Conservation (phyloP, 1,140 invertebrate genomes). For the Drosophila repletoides region DNA sequence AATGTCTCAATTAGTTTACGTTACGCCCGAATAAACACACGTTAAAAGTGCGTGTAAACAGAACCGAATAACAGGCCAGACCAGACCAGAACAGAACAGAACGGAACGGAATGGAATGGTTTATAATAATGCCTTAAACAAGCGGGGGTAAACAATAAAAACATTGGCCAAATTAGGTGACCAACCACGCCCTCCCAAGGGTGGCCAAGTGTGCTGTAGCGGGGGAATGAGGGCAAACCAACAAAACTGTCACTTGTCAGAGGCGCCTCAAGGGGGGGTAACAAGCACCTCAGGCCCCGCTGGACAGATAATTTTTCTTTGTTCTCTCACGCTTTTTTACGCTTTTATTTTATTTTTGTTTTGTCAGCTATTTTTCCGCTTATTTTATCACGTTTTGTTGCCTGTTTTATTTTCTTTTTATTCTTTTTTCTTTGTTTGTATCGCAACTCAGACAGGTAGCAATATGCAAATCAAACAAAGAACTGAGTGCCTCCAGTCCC, state of each 20-base stretch:
- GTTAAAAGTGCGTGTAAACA: slow-evolving; percentile 77
- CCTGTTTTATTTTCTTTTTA: slow-evolving; percentile 30
- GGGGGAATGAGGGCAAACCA: slow-evolving; percentile 40
- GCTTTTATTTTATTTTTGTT: slow-evolving; percentile 18
- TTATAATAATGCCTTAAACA: slow-evolving; percentile 56
- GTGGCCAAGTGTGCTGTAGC: neutral
- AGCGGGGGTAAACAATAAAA: slow-evolving; percentile 55
- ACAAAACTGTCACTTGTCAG: slow-evolving; percentile 75
- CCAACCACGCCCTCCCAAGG: slow-evolving; percentile 20
- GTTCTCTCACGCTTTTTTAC: slow-evolving; percentile 58
- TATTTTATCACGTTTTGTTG: slow-evolving; percentile 67
- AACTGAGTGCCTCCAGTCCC: slow-evolving; percentile 21
- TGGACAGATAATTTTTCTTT: slow-evolving; percentile 78
- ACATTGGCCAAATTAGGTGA: slow-evolving; percentile 61
- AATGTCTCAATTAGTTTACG: slow-evolving; percentile 72
- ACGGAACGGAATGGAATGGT: slow-evolving; percentile 17
- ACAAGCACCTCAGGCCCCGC: slow-evolving; percentile 29
- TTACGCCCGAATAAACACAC: slow-evolving; percentile 65
- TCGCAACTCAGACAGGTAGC: slow-evolving; percentile 61
- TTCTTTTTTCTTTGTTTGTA: slow-evolving; percentile 10
- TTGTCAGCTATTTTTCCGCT: slow-evolving; percentile 67
- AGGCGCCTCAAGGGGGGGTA: slow-evolving; percentile 21
- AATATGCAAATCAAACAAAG: slow-evolving; percentile 75
- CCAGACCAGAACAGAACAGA: slow-evolving; percentile 2
- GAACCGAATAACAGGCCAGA: too few relatives aligned